Evolutionary conservation across 2,113 vertebrate species (phyloP), one percentile per base, ranked within the genome.

Genomic region (Esox niger): DNA sequence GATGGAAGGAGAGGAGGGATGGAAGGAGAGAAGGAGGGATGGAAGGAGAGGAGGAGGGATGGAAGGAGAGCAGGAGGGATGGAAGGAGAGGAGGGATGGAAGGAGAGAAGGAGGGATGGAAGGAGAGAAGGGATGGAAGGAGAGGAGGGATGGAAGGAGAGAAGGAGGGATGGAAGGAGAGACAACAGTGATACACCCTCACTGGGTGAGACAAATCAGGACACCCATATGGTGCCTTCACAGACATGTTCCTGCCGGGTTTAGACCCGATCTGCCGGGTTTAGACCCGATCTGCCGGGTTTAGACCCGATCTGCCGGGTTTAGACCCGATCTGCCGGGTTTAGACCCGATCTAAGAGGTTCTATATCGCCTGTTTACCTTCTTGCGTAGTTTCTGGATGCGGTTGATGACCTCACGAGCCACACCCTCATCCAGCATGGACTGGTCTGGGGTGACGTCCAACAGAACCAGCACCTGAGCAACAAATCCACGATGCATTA

Each of bases 311-410:
- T n/a, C n/a, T n/a, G n/a, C n/a, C n/a, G n/a, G n/a, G n/a, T n/a
- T n/a, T n/a, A n/a, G n/a, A n/a, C n/a, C n/a, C n/a, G n/a, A n/a
- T n/a, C n/a, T n/a, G n/a, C n/a, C n/a, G n/a, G n/a, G n/a, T n/a
- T n/a, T n/a, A n/a, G n/a, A n/a, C n/a, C n/a, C n/a, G n/a, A n/a
- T n/a, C 52, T 55, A 21, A 23, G 54, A 55, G 25, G n/a, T 26
- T 23, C 35, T 13, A 38, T 11, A 11, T 15, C n/a, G n/a, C n/a
- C n/a, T 54, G n/a, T 89, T 70, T 54, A 97, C 97, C 96, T 98
- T 98, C 84, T 99, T 99, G 38, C 97, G 94, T 66, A 99, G 94
- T 79, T 98, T 99, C 91, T 99, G 97, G 81, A 99, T 96, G 77
- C 95, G 96, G 85, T 98, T 99, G 80, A 99, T 98, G 79, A 99